Evolutionary conservation across 2,888 invertebrate species (phyloP).

Genomic region (Andrena trimmerana): DNA sequence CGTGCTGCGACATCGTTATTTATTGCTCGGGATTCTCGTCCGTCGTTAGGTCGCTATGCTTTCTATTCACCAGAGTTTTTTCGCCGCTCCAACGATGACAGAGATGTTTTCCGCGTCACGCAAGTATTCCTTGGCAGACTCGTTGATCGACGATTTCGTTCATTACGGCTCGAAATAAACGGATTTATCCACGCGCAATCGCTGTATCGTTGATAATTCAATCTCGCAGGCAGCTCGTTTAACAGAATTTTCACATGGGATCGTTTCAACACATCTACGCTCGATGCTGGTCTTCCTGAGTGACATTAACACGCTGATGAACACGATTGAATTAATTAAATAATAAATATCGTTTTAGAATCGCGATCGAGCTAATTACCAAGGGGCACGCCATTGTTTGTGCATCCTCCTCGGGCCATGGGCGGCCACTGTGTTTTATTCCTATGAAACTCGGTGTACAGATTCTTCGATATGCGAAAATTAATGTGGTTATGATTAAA

Average conservation of each 20-base stretch:
- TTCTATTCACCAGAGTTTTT: not conserved
- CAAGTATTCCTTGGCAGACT: not conserved
- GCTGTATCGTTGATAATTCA: slow-evolving; percentile 28
- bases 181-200: slow-evolving; percentile 25
- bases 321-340: slow-evolving; percentile 78
- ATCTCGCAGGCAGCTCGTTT: slow-evolving; percentile 21
- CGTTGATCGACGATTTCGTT: not conserved
- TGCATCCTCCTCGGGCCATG: slow-evolving; percentile 50
- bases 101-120: not conserved
- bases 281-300: not conserved
- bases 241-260: slow-evolving; percentile 5
- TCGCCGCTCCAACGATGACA: not conserved
- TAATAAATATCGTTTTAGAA: slow-evolving; percentile 78
- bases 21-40: slow-evolving; percentile 15
- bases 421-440: slow-evolving; percentile 13
- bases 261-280: slow-evolving; percentile 15
- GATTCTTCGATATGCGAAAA: not conserved
- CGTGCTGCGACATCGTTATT: slow-evolving; percentile 22
- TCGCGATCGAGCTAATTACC: slow-evolving; percentile 78
- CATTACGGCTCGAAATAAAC: not conserved
- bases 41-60: slow-evolving; percentile 3
- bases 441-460: slow-evolving; percentile 20
- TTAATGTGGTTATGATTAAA: too few relatives aligned
- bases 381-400: slow-evolving; percentile 76
- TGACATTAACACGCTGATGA: slow-evolving; percentile 25